Evolutionary conservation across 2,888 invertebrate species (phyloP), one percentile per base, ranked within the genome.

Genomic region (Busseola fusca): DNA sequence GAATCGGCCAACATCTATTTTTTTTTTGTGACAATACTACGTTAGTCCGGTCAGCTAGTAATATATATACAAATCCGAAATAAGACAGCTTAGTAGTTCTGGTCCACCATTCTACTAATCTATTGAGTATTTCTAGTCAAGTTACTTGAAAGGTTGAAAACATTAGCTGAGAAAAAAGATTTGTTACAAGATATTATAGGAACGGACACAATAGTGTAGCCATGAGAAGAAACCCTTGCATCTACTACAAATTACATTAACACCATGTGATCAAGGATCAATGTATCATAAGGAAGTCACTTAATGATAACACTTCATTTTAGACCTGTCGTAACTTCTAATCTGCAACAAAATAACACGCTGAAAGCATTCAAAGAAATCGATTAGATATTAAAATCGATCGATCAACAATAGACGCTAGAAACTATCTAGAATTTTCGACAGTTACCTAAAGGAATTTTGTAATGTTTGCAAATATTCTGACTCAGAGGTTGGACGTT

Each of bases 371-470:
- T 81, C 71, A 37, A 14, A 57, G 59, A 37, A 81, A 60, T 42
- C 27, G 78, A 81, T 78, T 67, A 77, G 69, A 76, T 76, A 74
- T 6, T 37, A 65, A 58, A 42, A 69, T 37, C 37, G 25, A 64
- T 76, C 54, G 0, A 80, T 75, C 80, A 62, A 2, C 18, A 7
- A 50, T 63, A 37, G 52, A 64, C 5, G 25, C 16, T 56, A 72
- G 74, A 76, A 73, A 48, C 7, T 45, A 45, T 64, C 64, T n/a
- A 64, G 59, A 79, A 67, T 9, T 30, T 37, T 59, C 48, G n/a
- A 59, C 30, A 34, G 54, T 69, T 58, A 37, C n/a, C 16, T 10
- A 59, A 59, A 60, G n/a, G 18, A 64, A 54, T 62, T 27, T 65
- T 56, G 56, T 48, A 52, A 21, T 42, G 4, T 56, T 72, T 42